Evolutionary conservation across 1,140 invertebrate genomes (phyloP).

Genomic region (Lucilia sericata): DNA sequence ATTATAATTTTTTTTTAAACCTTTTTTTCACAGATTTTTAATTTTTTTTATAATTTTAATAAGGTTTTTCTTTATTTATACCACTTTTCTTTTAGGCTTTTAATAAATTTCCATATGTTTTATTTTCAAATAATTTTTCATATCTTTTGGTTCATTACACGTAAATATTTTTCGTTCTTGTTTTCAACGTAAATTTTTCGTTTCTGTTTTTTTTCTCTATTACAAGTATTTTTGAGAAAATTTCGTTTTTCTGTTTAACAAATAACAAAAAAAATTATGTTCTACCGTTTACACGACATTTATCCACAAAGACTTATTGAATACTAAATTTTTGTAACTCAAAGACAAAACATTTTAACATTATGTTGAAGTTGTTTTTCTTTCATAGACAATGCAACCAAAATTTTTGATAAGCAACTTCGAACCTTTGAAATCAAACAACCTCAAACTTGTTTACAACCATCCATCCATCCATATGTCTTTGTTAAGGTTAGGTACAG

Average conservation of each 20-base stretch:
- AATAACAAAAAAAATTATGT: neutral
- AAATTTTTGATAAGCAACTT: neutral
- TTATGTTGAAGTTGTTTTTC: neutral
- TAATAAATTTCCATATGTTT: neutral
- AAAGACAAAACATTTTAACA: slow-evolving; percentile 16
- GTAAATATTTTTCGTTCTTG: neutral
- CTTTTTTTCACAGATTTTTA: neutral
- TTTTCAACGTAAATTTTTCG: neutral
- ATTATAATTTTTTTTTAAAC: neutral
- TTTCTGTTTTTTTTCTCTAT: neutral
- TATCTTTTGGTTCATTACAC: neutral
- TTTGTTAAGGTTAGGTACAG: neutral
- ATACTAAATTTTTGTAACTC: slow-evolving; percentile 11
- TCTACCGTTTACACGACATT: neutral
- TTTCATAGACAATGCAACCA: neutral
- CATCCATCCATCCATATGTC: neutral
- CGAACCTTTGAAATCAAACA: neutral
- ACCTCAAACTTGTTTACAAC: neutral
- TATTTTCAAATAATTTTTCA: neutral
- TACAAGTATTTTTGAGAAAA: neutral
- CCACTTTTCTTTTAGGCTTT: neutral
- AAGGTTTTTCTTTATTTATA: neutral
- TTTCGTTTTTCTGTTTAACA: neutral
- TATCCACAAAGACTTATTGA: slow-evolving; percentile 13
- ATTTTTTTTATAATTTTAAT: neutral